Conservation (phyloP, 1,140 invertebrate genomes). For the Venturia canescens region DNA sequence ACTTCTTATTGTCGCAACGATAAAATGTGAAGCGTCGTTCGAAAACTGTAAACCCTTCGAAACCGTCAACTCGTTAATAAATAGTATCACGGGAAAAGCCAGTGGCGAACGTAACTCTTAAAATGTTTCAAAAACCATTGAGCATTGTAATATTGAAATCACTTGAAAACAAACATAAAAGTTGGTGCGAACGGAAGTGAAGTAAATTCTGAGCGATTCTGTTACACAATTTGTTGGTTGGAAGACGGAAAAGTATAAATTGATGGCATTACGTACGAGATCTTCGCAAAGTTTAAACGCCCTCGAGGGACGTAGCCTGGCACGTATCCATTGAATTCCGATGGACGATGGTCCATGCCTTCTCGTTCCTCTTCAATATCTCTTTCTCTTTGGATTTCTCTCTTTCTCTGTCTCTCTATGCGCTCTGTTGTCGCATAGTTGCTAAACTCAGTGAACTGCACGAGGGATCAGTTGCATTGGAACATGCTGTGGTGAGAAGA, state of each 20-base stretch:
- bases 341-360: conserved; percentile 20
- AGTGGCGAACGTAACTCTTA: too few species aligned
- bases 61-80: too few species aligned
- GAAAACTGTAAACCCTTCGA: too few species aligned
- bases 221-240: not conserved
- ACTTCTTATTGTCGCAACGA: too few species aligned
- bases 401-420: too few species aligned
- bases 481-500: not conserved
- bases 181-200: not conserved
- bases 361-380: not conserved
- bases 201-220: not conserved
- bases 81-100: too few species aligned
- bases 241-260: not conserved
- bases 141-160: too few species aligned
- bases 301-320: not conserved
- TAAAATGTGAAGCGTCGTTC: too few species aligned
- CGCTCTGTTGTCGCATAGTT: not conserved
- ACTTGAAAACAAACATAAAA: not conserved
- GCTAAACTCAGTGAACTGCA: not conserved
- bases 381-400: conserved; percentile 1
- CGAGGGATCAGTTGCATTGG: not conserved
- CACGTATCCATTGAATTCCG: conserved; percentile 16
- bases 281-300: not conserved
- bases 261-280: not conserved
- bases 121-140: too few species aligned